Percentiles rank a stretch among this genome's conserved stretches.
Conservation (phyloP, 2,888 invertebrate genomes). For the Drosophila multiciliata region DNA sequence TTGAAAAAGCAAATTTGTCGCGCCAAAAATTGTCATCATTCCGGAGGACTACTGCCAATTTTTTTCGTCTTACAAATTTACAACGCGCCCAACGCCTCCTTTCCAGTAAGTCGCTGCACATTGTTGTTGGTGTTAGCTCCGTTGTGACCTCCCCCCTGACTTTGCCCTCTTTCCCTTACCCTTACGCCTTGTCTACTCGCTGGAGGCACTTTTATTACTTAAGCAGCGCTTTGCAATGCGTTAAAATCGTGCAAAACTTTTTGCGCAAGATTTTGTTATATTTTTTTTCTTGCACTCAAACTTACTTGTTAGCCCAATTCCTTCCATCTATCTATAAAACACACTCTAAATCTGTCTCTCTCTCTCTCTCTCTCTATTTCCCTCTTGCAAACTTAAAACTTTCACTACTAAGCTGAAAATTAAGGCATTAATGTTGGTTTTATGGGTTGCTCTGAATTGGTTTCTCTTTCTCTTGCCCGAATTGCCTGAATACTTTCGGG, state of each 20-base stretch:
- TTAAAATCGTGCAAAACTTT: constrained; percentile 67
- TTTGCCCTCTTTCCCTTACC: not conserved
- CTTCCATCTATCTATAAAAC: constrained; percentile 5
- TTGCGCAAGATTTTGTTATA: constrained; percentile 51
- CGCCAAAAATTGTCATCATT: constrained; percentile 69
- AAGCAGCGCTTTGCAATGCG: constrained; percentile 70
- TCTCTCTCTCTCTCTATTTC: not conserved
- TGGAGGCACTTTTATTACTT: constrained; percentile 55
- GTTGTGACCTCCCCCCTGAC: constrained; percentile 22
- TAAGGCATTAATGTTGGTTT: constrained; percentile 79
- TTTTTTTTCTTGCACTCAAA: constrained; percentile 24
- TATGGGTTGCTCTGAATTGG: constrained; percentile 63
- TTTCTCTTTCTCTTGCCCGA: constrained; percentile 52
- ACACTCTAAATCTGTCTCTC: not conserved
- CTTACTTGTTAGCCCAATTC: constrained; percentile 37
- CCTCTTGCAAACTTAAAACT: constrained; percentile 48
- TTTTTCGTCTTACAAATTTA: constrained; percentile 47
- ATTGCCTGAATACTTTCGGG: constrained; percentile 14
- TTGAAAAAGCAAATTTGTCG: constrained; percentile 73
- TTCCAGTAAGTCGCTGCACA: constrained; percentile 31
- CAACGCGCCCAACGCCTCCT: constrained; percentile 21
- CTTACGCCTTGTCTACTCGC: not conserved
- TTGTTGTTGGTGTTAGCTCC: constrained; percentile 54
- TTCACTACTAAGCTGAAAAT: constrained; percentile 68
- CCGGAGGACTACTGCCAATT: constrained; percentile 68